phyloP scores from a whole-genome alignment of 2,797 vertebrate species.

The Bucorvus abyssinicus region DNA sequence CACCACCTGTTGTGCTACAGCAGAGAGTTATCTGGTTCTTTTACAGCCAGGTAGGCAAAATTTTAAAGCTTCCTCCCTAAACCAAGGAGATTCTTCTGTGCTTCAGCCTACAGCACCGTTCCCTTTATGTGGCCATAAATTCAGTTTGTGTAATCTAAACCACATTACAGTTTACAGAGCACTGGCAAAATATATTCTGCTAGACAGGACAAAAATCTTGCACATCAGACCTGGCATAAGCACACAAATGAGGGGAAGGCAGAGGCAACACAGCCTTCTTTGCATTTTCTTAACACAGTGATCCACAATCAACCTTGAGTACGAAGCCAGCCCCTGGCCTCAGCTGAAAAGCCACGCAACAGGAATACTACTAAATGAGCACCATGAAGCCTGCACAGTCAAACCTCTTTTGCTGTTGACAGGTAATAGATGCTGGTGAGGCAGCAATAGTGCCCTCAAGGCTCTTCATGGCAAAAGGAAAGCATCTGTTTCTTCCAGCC shows the following conservation, averaged over 20 bases:
- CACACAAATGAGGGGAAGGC: neutral
- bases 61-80: neutral
- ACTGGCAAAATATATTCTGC: neutral
- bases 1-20: neutral
- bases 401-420: neutral
- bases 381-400: neutral
- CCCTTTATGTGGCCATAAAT: neutral
- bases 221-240: neutral
- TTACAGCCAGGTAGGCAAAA: neutral
- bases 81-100: neutral
- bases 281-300: neutral
- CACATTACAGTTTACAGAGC: neutral
- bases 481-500: constrained; percentile 1
- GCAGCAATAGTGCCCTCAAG: neutral
- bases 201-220: neutral
- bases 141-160: neutral
- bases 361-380: neutral
- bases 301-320: neutral
- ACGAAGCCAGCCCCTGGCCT: neutral
- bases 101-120: neutral
- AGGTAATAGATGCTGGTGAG: neutral
- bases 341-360: neutral
- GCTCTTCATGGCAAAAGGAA: neutral
- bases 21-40: neutral
- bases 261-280: neutral